Conservation (phyloP, 2,888 invertebrate genomes). For the Ecliptopera silaceata region DNA sequence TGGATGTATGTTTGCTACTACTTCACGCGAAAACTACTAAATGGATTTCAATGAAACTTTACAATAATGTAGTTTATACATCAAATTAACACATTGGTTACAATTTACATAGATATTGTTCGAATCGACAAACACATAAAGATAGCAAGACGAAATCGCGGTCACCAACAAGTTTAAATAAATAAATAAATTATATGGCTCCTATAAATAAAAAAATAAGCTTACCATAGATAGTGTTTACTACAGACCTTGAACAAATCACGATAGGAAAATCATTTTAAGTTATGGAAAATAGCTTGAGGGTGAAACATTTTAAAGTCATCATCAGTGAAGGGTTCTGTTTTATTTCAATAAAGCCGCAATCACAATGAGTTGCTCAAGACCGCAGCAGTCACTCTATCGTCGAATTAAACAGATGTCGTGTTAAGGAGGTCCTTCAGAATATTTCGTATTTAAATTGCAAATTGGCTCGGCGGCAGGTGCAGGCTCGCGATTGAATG, state of each 20-base stretch:
- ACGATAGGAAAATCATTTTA: slow-evolving; percentile 17
- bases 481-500: slow-evolving; percentile 72
- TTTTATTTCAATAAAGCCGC: slow-evolving; percentile 79
- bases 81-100: too few species aligned
- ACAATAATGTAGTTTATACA: too few species aligned
- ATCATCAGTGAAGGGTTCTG: slow-evolving; percentile 68
- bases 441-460: slow-evolving; percentile 83
- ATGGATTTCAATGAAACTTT: too few species aligned
- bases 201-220: too few species aligned
- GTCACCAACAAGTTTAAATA: too few species aligned
- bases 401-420: slow-evolving; percentile 83
- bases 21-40: too few species aligned
- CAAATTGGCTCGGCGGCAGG: slow-evolving; percentile 81
- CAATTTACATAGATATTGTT: too few species aligned
- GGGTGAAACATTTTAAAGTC: slow-evolving; percentile 46
- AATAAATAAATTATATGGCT: too few species aligned
- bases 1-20: too few species aligned
- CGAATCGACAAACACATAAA: too few species aligned
- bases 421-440: slow-evolving; percentile 82
- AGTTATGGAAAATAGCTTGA: slow-evolving; percentile 44
- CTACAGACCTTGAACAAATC: not conserved
- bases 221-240: too few species aligned
- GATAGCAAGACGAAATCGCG: too few species aligned
- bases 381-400: slow-evolving; percentile 76
- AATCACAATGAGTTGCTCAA: slow-evolving; percentile 71